These are phyloP conservation scores for Australoheros scitulus DNA, from an alignment of 2,113 vertebrate genomes.

Conservation along the genomic window DNA sequence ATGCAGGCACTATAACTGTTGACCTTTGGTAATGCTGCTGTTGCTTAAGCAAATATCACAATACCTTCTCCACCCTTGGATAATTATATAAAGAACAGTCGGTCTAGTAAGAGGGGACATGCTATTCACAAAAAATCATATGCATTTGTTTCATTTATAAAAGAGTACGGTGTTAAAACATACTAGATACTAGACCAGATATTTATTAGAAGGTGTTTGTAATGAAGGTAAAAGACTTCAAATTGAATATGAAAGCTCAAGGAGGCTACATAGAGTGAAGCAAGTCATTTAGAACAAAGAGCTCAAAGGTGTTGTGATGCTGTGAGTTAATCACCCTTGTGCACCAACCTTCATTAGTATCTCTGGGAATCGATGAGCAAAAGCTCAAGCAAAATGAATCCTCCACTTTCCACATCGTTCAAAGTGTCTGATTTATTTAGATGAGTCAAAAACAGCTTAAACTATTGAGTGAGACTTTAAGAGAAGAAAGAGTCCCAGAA, in stretches of 20 bases:
- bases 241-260: not conserved
- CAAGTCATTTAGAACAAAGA: constrained; percentile 6
- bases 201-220: rapidly evolving
- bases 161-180: not conserved
- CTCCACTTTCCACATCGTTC: not conserved
- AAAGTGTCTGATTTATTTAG: not conserved
- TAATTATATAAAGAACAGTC: no score
- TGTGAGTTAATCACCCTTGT: constrained; percentile 18
- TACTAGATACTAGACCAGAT: not conserved
- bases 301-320: not conserved
- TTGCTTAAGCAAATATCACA: not conserved
- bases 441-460: not conserved
- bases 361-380: constrained; percentile 25
- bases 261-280: not conserved
- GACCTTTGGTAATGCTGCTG: not conserved
- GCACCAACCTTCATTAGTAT: constrained; percentile 24
- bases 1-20: not conserved
- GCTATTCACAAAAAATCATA: not conserved
- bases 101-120: not conserved
- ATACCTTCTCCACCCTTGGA: no score
- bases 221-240: not conserved
- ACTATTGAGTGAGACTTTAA: not conserved
- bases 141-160: not conserved
- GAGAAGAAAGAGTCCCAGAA: not conserved
- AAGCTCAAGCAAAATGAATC: constrained; percentile 13